A percentile compares a stretch with the other conserved stretches of the same genome.
Conservation (phyloP, 2,888 invertebrate species). For the Andricus curvator region DNA sequence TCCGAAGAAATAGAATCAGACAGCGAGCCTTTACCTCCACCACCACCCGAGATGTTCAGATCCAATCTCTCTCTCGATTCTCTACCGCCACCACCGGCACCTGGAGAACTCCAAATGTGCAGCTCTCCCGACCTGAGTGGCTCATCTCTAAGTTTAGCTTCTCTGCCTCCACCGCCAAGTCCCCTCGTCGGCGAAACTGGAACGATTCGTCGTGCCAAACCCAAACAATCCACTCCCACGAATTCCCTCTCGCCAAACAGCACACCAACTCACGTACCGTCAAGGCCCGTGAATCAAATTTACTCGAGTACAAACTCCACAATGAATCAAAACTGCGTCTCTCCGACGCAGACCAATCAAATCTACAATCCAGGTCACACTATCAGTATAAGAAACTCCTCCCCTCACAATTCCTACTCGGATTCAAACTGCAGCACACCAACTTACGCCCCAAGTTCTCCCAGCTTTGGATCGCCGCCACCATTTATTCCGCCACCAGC, state of each 20-base stretch:
- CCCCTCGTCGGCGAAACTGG: slow-evolving; percentile 79
- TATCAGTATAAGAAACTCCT: slow-evolving; percentile 63
- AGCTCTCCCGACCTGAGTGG: slow-evolving; percentile 82
- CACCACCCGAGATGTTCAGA: slow-evolving; percentile 87
- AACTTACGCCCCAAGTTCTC: slow-evolving; percentile 69
- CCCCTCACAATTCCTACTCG: slow-evolving; percentile 72
- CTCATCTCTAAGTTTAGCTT: slow-evolving; percentile 85
- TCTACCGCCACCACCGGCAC: slow-evolving; percentile 88
- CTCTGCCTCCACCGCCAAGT: slow-evolving; percentile 88
- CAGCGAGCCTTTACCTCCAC: slow-evolving; percentile 84
- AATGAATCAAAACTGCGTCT: slow-evolving; percentile 70
- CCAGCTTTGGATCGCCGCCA: slow-evolving; percentile 65
- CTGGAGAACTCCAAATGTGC: slow-evolving; percentile 80
- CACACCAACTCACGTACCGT: slow-evolving; percentile 78
- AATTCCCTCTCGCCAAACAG: slow-evolving; percentile 77
- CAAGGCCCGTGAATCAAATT: slow-evolving; percentile 68
- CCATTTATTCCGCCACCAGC: slow-evolving; percentile 69
- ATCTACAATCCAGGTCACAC: slow-evolving; percentile 56
- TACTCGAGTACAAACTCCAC: slow-evolving; percentile 68
- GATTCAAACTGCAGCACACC: slow-evolving; percentile 72
- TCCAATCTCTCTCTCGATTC: slow-evolving; percentile 89
- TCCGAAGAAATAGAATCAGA: slow-evolving; percentile 80
- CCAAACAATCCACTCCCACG: slow-evolving; percentile 77
- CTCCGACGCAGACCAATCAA: slow-evolving; percentile 63
- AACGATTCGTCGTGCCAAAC: slow-evolving; percentile 78